Base-by-base conservation (phyloP, 1,140 invertebrate species). In the Pogonus chalceus region DNA sequence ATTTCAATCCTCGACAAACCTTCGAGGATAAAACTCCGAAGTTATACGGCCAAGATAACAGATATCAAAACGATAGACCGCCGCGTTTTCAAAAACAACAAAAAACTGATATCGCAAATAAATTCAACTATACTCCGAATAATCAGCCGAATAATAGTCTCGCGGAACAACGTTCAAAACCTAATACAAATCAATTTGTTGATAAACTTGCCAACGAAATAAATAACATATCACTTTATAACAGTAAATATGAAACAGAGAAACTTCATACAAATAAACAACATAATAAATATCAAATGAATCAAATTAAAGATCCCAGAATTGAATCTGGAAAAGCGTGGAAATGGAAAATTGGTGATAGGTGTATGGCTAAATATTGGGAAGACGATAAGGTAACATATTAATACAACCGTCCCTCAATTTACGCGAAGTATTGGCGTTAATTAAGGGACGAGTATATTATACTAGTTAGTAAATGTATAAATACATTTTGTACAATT, bases 361-460 rank as follows among this genome's bases (percentile, higher is more conserved):
- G 82, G 43, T 92, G 88, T 70, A 76, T 92, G 68, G 90, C 90
- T 3, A 88, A 90, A 65, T 94, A 93, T 70, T 93, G 90, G 90
- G 90, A 93, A 72, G 90, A 94, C 74, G 84, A 88, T 63, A 82
- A 82, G 73, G 88, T 92, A 69, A 74, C 73, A n/a, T n/a, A n/a
- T n/a, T n/a, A n/a, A n/a, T n/a, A n/a, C n/a, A n/a, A n/a, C n/a
- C n/a, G n/a, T n/a, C n/a, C n/a, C n/a, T n/a, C n/a, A n/a, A n/a
- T n/a, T n/a, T n/a, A n/a, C n/a, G n/a, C n/a, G n/a, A n/a, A n/a
- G n/a, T n/a, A n/a, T n/a, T n/a, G n/a, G n/a, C n/a, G n/a, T 73
- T 55, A 50, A 1, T 12, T 53, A 26, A 35, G 23, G 37, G 57
- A 50, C 35, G 52, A 24, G 4, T 39, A 23, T 55, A 24, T 43